phyloP scores from a whole-genome alignment of 1,140 invertebrate genomes.

The Stegodyphus dumicola region DNA sequence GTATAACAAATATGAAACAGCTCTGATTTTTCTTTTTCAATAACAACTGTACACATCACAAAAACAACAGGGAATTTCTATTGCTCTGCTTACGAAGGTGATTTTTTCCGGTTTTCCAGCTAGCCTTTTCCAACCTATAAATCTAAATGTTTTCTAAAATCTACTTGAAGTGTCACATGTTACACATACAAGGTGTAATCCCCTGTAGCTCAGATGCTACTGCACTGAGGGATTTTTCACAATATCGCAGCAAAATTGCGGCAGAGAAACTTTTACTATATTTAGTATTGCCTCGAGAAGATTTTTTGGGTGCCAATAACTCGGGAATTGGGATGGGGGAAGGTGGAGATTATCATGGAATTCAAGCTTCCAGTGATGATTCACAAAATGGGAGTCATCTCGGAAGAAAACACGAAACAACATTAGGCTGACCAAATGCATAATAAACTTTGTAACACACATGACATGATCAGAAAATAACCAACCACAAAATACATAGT shows the following conservation, averaged over 20 bases:
- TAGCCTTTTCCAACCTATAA: slow-evolving; percentile 12
- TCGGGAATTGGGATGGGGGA: background rate
- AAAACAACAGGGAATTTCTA: slow-evolving; percentile 50
- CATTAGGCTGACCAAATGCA: slow-evolving; percentile 32
- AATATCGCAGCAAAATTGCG: slow-evolving; percentile 52
- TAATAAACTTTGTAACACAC: slow-evolving; percentile 43
- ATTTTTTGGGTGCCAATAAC: slow-evolving; percentile 10
- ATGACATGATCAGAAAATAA: slow-evolving; percentile 54
- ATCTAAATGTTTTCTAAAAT: slow-evolving; percentile 18
- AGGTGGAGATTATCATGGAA: background rate
- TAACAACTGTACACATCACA: slow-evolving; percentile 60
- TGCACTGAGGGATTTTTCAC: slow-evolving; percentile 18
- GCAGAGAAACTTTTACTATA: slow-evolving; percentile 32
- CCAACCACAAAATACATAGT: slow-evolving; percentile 60
- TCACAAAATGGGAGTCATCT: slow-evolving; percentile 8
- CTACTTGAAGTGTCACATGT: slow-evolving; percentile 50
- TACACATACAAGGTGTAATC: slow-evolving; percentile 50
- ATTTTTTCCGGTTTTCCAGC: slow-evolving; percentile 29
- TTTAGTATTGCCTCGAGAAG: slow-evolving; percentile 52
- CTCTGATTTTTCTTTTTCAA: slow-evolving; percentile 24
- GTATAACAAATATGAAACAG: slow-evolving; percentile 60
- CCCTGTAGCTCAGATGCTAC: slow-evolving; percentile 7
- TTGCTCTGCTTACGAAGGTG: slow-evolving; percentile 35
- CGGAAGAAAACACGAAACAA: slow-evolving; percentile 41
- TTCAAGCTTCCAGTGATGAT: slow-evolving; percentile 27